These are phyloP conservation scores for Thymelicus acteon DNA, from an alignment of 2,888 invertebrate genomes.

Conservation along the genomic window DNA sequence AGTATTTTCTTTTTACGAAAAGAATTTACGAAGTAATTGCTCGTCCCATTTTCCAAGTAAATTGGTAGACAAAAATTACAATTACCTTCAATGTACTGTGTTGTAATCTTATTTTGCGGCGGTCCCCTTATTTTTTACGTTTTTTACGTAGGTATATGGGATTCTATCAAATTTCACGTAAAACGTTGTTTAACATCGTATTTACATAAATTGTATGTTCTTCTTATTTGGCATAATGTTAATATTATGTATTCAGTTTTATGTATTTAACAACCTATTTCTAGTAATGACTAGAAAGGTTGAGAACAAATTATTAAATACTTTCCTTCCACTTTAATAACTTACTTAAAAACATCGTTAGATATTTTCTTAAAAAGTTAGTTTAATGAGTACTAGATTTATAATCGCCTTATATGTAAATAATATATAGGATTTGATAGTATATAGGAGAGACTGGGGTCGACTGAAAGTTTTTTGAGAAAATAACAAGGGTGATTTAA, in stretches of 20 bases:
- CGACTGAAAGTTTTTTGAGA: too few relatives aligned
- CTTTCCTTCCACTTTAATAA: too few relatives aligned
- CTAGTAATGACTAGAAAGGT: too few relatives aligned
- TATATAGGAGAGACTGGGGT: too few relatives aligned
- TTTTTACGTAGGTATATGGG: neutral
- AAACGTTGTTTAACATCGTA: slow-evolving; percentile 8
- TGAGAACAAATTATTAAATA: too few relatives aligned
- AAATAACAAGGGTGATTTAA: too few relatives aligned
- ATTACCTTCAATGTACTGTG: slow-evolving; percentile 30
- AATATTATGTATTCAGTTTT: neutral
- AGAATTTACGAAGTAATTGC: slow-evolving; percentile 30
- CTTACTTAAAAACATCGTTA: too few relatives aligned
- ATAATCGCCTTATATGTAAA: too few relatives aligned
- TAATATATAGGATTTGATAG: too few relatives aligned
- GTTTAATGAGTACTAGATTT: too few relatives aligned
- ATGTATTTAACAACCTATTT: neutral
- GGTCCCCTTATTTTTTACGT: slow-evolving; percentile 28
- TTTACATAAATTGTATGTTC: neutral
- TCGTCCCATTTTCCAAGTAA: slow-evolving; percentile 27
- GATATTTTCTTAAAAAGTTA: too few relatives aligned
- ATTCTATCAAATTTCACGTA: neutral
- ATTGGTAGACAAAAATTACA: slow-evolving; percentile 35
- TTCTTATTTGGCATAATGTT: neutral
- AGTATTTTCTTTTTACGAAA: slow-evolving; percentile 10
- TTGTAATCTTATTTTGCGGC: slow-evolving; percentile 26